These are phyloP conservation scores for Fulica atra DNA, from an alignment of 2,113 vertebrate species.

Conservation along the genomic window DNA sequence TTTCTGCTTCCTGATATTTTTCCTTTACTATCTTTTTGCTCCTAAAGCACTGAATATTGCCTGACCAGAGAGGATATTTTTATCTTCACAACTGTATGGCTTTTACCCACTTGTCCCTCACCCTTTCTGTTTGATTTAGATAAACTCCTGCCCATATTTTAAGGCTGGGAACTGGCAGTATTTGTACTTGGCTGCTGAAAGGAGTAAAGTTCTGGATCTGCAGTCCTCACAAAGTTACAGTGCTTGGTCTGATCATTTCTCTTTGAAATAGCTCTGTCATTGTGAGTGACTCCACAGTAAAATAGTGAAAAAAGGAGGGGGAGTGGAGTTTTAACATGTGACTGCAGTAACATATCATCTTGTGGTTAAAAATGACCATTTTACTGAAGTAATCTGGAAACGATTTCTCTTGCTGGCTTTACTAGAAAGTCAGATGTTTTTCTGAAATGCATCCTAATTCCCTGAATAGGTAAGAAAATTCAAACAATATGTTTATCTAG, in stretches of 20 bases:
- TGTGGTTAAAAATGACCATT: not conserved
- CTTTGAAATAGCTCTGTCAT: not conserved
- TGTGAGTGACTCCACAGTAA: not conserved
- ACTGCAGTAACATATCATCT: not conserved
- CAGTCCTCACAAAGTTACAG: not conserved
- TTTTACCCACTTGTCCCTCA: not conserved
- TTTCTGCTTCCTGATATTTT: not conserved
- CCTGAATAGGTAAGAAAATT: slow-evolving; percentile 4
- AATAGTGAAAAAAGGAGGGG: not conserved
- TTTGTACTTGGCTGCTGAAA: not conserved
- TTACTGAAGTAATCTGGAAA: slow-evolving; percentile 28
- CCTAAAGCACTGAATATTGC: not conserved
- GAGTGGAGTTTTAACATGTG: not conserved
- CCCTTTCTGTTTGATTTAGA: not conserved
- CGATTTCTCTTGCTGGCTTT: slow-evolving; percentile 27
- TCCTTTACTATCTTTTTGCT: not conserved
- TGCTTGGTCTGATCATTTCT: not conserved
- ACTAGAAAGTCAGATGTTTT: slow-evolving; percentile 12
- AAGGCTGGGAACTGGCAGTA: not conserved
- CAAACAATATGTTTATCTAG: not conserved
- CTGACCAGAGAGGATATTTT: not conserved
- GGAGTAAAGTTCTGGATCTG: not conserved
- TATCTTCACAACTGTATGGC: not conserved
- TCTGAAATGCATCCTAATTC: not conserved
- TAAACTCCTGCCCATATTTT: not conserved